Conservation (phyloP, 2,797 vertebrate genomes). For the Podarcis lilfordi region DNA sequence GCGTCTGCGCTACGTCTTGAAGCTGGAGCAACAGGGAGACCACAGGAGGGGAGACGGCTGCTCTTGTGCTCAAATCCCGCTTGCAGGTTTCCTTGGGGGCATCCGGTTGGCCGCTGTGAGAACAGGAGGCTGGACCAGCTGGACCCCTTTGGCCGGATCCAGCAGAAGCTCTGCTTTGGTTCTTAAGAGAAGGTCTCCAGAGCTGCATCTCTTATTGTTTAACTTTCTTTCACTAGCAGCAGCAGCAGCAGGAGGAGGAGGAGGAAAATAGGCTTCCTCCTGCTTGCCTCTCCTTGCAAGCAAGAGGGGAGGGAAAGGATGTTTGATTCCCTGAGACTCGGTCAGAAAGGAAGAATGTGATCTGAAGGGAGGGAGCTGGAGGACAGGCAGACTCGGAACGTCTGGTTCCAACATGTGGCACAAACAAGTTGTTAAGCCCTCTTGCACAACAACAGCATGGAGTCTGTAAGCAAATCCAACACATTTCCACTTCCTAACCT, state of each 20-base stretch:
- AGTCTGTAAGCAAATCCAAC: background rate
- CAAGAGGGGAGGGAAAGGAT: background rate
- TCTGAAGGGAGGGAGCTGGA: background rate
- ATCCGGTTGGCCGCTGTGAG: too few relatives aligned
- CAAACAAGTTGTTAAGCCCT: slow-evolving; percentile 18
- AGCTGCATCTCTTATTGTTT: background rate
- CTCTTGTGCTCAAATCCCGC: too few relatives aligned
- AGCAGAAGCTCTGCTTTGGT: background rate
- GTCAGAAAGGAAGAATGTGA: background rate
- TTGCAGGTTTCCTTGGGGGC: too few relatives aligned
- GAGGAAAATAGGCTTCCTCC: background rate
- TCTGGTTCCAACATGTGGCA: slow-evolving; percentile 1
- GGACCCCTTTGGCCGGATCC: too few relatives aligned
- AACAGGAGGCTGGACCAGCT: too few relatives aligned
- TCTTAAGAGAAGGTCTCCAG: background rate
- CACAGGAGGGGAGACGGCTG: too few relatives aligned
- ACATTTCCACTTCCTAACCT: too few relatives aligned
- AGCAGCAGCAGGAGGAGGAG: background rate
- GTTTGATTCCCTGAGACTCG: background rate
- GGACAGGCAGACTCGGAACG: background rate
- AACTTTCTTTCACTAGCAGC: background rate
- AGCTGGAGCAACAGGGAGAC: too few relatives aligned
- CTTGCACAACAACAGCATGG: background rate
- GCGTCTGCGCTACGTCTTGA: too few relatives aligned
- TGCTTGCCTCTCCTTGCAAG: background rate